A percentile compares a stretch with the other conserved stretches of the same genome.
Evolutionary conservation across 2,797 vertebrate species (phyloP).

Genomic region (Coendou prehensilis): DNA sequence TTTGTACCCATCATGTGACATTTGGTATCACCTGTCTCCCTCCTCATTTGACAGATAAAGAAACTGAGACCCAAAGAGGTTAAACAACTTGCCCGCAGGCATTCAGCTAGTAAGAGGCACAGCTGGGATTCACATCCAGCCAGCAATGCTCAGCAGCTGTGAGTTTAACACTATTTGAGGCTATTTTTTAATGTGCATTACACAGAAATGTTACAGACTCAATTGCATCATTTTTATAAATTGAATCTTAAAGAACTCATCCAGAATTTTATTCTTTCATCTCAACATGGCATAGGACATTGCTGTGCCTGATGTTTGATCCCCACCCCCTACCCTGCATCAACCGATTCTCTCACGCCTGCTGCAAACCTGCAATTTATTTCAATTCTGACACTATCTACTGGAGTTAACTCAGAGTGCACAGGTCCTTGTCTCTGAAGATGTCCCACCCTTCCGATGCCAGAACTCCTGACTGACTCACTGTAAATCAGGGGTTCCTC

Average conservation of each 20-base stretch:
- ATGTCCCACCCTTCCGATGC: not conserved
- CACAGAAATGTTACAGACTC: not conserved
- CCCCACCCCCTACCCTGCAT: no score
- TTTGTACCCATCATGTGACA: not conserved
- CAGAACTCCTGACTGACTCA: not conserved
- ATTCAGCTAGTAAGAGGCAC: not conserved
- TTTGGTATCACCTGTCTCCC: not conserved
- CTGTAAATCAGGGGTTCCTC: not conserved
- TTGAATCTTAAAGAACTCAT: not conserved
- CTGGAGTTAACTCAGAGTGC: no score
- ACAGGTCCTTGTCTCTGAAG: not conserved
- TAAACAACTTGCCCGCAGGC: not conserved
- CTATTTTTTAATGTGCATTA: not conserved
- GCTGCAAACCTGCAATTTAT: not conserved
- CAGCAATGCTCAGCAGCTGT: not conserved
- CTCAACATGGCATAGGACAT: not conserved
- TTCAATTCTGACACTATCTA: no score
- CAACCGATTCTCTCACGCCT: not conserved
- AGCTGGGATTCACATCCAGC: not conserved
- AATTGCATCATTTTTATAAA: conserved; percentile 8
- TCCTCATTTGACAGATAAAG: conserved; percentile 15
- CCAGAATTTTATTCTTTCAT: not conserved
- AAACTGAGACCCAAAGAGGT: not conserved
- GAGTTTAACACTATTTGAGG: not conserved
- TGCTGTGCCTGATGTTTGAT: not conserved